Conservation (phyloP, 2,888 invertebrate genomes). For the Willowsia nigromaculata region DNA sequence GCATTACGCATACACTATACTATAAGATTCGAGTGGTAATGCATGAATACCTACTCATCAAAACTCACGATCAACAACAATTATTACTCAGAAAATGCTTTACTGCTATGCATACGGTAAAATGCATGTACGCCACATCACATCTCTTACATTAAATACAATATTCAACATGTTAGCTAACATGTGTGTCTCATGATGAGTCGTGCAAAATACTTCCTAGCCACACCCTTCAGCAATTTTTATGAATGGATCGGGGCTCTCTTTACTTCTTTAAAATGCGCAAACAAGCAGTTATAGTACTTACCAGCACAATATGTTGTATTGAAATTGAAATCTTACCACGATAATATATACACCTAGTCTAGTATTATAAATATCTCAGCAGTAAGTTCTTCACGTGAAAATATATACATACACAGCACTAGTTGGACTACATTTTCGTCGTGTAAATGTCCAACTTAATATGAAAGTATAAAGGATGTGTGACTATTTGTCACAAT, state of each 20-base stretch:
- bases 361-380: too few relatives aligned
- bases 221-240: conserved; percentile 71
- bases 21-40: too few relatives aligned
- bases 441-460: neutral
- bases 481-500: neutral
- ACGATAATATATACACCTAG: too few relatives aligned
- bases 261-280: neutral
- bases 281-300: neutral
- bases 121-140: too few relatives aligned
- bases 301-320: neutral
- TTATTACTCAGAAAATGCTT: too few relatives aligned
- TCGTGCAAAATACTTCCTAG: conserved; percentile 43
- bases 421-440: conserved; percentile 3
- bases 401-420: too few relatives aligned
- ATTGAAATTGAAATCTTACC: too few relatives aligned
- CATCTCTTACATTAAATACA: neutral
- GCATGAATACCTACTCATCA: too few relatives aligned
- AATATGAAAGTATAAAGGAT: neutral
- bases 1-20: too few relatives aligned
- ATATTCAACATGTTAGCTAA: neutral
- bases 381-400: too few relatives aligned
- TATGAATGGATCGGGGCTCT: conserved; percentile 61
- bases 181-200: neutral
- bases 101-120: too few relatives aligned
- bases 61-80: too few relatives aligned